Conservation (phyloP, 2,113 vertebrate species). For the Cynopterus brachyotis region DNA sequence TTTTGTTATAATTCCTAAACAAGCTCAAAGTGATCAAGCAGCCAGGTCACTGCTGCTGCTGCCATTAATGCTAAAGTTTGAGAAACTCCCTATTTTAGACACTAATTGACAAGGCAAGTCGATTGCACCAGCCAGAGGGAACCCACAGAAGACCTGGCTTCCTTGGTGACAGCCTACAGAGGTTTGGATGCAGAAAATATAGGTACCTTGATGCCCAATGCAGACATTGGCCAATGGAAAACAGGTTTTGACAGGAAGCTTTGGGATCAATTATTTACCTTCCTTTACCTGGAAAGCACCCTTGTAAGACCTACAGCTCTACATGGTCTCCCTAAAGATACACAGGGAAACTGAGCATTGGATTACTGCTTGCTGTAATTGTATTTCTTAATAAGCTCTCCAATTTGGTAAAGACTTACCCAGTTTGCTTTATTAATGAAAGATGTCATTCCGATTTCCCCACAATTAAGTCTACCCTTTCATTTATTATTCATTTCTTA, state of each 20-base stretch:
- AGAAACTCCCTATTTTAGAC: no score
- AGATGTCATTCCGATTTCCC: neutral
- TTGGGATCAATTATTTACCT: neutral
- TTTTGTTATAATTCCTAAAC: neutral
- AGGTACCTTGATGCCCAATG: fast-evolving
- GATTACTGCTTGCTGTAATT: neutral
- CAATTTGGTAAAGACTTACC: neutral
- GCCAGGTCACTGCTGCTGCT: neutral
- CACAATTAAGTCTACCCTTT: neutral
- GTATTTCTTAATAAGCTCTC: neutral
- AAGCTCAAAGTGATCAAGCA: neutral
- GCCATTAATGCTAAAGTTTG: neutral
- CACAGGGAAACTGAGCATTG: neutral
- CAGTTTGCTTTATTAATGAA: neutral
- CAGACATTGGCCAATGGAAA: neutral
- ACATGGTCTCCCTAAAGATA: neutral
- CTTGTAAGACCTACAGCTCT: neutral
- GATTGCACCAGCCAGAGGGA: neutral
- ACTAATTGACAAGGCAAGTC: neutral
- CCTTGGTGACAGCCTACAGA: neutral
- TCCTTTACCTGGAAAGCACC: neutral
- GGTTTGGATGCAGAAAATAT: neutral
- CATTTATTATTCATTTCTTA: neutral
- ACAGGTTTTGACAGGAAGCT: neutral
- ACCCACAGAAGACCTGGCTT: neutral